Percentiles rank a stretch among this genome's conserved stretches.
Conservation (phyloP, 2,888 invertebrate species). For the Cylindroiulus punctatus region DNA sequence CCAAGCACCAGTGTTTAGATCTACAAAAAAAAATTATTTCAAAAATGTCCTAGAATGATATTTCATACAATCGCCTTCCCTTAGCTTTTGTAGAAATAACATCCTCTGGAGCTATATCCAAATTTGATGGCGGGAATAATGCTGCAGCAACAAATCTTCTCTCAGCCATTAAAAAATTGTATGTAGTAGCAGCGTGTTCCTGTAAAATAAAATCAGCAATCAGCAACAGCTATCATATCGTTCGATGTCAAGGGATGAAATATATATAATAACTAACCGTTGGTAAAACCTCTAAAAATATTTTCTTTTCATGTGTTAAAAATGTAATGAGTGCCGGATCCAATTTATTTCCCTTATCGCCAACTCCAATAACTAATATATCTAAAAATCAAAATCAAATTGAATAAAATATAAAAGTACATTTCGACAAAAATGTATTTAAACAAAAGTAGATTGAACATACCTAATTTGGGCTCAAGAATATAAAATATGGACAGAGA, state of each 20-base stretch:
- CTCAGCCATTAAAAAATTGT: slow-evolving; percentile 90
- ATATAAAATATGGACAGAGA: slow-evolving; percentile 81
- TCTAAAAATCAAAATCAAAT: slow-evolving; percentile 64
- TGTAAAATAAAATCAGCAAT: slow-evolving; percentile 61
- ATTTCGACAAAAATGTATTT: neutral
- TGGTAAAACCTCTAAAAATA: slow-evolving; percentile 82
- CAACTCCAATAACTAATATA: slow-evolving; percentile 73
- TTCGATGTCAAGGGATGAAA: neutral
- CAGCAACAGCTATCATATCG: no score
- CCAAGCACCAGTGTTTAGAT: neutral
- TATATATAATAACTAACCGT: slow-evolving; percentile 66
- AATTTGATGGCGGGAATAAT: slow-evolving; percentile 68
- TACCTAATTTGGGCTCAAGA: slow-evolving; percentile 85
- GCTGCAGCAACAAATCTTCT: slow-evolving; percentile 74
- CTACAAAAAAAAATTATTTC: neutral
- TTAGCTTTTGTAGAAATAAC: slow-evolving; percentile 29
- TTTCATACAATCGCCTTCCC: slow-evolving; percentile 43
- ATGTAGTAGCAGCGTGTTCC: slow-evolving; percentile 87
- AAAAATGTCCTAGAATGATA: neutral
- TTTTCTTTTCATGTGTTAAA: slow-evolving; percentile 68
- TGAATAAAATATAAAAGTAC: neutral
- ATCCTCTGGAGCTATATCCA: slow-evolving; percentile 59
- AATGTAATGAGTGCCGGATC: slow-evolving; percentile 62
- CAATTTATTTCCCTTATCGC: slow-evolving; percentile 71
- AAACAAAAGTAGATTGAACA: slow-evolving; percentile 51